Percentiles rank a stretch among this genome's conserved stretches.
These are phyloP conservation scores for Herpetotheres cachinnans DNA, from an alignment of 2,113 vertebrate genomes.

Conservation along the genomic window DNA sequence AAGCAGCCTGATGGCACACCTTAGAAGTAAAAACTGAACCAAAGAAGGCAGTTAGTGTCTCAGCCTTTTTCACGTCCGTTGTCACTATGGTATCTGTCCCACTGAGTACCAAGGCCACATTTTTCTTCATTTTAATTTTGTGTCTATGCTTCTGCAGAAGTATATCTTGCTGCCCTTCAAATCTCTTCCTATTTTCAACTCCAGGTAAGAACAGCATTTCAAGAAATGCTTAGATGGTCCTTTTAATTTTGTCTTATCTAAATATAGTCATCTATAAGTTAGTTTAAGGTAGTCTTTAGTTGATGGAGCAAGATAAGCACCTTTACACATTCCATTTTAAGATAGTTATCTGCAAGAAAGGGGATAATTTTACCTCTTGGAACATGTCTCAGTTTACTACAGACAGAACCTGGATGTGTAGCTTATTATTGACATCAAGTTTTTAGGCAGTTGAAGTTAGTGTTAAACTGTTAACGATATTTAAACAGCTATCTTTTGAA, in stretches of 20 bases:
- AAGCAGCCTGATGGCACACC: background rate
- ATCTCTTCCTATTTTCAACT: background rate
- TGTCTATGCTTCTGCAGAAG: background rate
- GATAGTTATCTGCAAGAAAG: background rate
- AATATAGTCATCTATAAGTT: background rate
- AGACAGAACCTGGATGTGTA: background rate
- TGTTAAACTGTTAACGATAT: background rate
- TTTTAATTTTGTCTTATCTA: slow-evolving; percentile 47
- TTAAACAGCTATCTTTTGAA: background rate
- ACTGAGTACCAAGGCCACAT: background rate
- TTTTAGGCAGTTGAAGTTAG: background rate
- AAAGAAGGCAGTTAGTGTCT: background rate
- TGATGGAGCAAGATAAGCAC: slow-evolving; percentile 16
- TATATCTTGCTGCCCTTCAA: background rate
- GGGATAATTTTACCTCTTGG: background rate
- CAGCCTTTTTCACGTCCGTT: background rate
- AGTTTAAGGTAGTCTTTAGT: slow-evolving; percentile 37
- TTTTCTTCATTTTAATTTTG: background rate
- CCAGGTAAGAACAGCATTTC: background rate
- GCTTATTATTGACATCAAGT: background rate
- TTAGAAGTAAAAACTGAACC: background rate
- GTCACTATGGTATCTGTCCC: background rate
- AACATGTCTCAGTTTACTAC: background rate
- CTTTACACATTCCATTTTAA: slow-evolving; percentile 24
- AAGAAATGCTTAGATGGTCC: background rate